These are phyloP conservation scores for Motacilla alba DNA, from an alignment of 2,113 vertebrate species.

Conservation along the genomic window DNA sequence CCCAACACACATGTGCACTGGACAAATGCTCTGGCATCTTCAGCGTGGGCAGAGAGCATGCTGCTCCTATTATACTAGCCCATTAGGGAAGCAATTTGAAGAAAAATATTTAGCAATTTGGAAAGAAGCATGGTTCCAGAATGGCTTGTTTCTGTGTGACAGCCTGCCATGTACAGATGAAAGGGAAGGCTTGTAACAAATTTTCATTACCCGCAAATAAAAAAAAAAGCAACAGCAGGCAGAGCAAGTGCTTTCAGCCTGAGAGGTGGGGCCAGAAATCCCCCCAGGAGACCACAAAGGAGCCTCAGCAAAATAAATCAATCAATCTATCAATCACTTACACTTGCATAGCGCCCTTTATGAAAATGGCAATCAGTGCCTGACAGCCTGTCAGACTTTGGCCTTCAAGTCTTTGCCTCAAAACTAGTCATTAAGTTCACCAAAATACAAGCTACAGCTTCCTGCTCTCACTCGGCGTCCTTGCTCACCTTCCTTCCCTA, in stretches of 20 bases:
- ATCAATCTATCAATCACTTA: conserved; percentile 77
- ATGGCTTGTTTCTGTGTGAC: conserved; percentile 78
- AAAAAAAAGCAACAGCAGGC: conserved; percentile 80
- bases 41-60: conserved; percentile 75
- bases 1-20: conserved; percentile 79
- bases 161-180: conserved; percentile 80
- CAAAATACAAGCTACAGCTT: conserved; percentile 54
- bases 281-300: conserved; percentile 78
- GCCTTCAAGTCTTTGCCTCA: conserved; percentile 67
- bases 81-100: conserved; percentile 83
- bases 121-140: conserved; percentile 75
- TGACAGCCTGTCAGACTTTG: conserved; percentile 74
- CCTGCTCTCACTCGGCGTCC: not conserved
- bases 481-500: conserved; percentile 60
- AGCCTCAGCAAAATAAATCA: conserved; percentile 79
- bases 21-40: conserved; percentile 82
- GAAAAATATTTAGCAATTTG: conserved; percentile 82
- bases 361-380: conserved; percentile 74
- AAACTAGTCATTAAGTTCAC: conserved; percentile 67
- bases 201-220: conserved; percentile 77
- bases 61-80: conserved; percentile 76
- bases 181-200: conserved; percentile 79
- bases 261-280: conserved; percentile 78
- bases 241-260: conserved; percentile 75
- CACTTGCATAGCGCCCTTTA: conserved; percentile 67